phyloP scores from a whole-genome alignment of 2,797 vertebrate species.

The Emydoidea blandingii region DNA sequence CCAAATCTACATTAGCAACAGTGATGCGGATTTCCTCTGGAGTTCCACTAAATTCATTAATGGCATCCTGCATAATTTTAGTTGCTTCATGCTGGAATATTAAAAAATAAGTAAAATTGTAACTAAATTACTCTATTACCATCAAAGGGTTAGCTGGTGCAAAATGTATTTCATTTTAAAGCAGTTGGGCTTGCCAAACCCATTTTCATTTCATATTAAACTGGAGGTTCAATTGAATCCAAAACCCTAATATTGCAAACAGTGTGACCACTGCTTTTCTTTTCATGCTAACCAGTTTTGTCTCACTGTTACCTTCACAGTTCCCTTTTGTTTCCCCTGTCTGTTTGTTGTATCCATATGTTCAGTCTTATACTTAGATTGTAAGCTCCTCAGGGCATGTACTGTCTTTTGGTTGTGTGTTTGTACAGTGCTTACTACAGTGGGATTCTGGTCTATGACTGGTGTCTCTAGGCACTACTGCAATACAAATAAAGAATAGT shows the following conservation, averaged over 20 bases:
- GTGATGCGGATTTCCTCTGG: conserved; percentile 79
- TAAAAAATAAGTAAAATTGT: not conserved
- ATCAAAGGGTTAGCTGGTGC: not conserved
- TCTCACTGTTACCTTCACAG: not conserved
- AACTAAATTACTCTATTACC: not conserved
- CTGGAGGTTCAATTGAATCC: not conserved
- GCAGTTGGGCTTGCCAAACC: not conserved
- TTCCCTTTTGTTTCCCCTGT: not conserved
- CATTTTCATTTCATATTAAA: not conserved
- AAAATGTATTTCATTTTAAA: not conserved
- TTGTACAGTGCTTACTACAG: not conserved
- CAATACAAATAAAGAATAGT: not conserved
- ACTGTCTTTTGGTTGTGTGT: not conserved
- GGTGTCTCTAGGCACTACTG: not conserved
- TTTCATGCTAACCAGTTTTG: not conserved
- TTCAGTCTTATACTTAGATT: not conserved
- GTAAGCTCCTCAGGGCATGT: not conserved
- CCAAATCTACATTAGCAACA: conserved; percentile 82
- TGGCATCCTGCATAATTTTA: conserved; percentile 84
- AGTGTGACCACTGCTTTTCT: not conserved
- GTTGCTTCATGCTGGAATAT: conserved; percentile 81
- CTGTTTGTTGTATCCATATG: not conserved
- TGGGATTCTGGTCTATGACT: not conserved
- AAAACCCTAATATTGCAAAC: not conserved
- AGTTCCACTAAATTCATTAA: conserved; percentile 78